Evolutionary conservation across 2,888 invertebrate genomes (phyloP), one percentile per base, ranked within the genome.

Genomic region (Scotopteryx bipunctaria): DNA sequence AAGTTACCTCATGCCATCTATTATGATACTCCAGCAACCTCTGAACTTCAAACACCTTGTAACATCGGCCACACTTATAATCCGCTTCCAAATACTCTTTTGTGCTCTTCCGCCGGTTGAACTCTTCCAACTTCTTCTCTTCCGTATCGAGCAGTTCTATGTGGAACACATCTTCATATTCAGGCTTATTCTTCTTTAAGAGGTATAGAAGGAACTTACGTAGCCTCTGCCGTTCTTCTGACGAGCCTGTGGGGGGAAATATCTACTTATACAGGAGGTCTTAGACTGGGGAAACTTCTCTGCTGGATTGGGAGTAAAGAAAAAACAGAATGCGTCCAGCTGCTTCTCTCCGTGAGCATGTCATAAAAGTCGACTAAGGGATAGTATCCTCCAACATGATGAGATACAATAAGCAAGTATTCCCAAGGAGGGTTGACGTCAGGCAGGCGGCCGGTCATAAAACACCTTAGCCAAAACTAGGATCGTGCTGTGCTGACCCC

Each of bases 1-100:
- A 2, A 32, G 13, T 9, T 25, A 48, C 53, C 53, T 44, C 35
- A 40, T 54, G 53, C 53, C 53, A 54, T 11, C 32, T 21, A 1
- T 35, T 35, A 19, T 54, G 53, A 3, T 54, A 54, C 2, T 48
- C 40, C 40, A 54, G 21, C 3, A 54, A 17, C 5, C 48, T 23
- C 3, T 40, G 48, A 4, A 33, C 53, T 3, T 54, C 53, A 19
- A 54, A 54, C 9, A 17, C 44, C 9, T 44, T 48, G 3, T 13
- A 54, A 8, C 53, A 54, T 0, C 13, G 3, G 1, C 48, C 35
- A 8, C 53, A 54, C 17, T 54, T 54, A 8, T 16, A 44, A 29
- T 33, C 29, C 0, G 53, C 53, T 1, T 48, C 17, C 1, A 23
- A 5, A 13, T 44, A 54, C 15, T 54, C 29, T 11, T 48, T 23